Percentiles rank a stretch among this genome's conserved stretches.
Evolutionary conservation across 2,888 invertebrate species (phyloP).

Genomic region (Tribolium freemani): DNA sequence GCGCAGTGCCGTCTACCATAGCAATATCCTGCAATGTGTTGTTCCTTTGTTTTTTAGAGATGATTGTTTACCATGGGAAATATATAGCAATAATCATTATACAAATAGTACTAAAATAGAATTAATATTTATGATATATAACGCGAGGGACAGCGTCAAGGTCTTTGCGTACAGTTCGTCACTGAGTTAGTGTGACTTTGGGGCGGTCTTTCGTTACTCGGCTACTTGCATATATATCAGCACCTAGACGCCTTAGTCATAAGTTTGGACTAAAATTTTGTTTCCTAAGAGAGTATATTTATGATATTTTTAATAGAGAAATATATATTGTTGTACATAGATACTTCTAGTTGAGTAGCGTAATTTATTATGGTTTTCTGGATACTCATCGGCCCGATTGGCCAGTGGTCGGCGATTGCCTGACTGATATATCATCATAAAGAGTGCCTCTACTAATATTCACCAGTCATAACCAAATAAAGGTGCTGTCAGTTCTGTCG

Average conservation of each 20-base stretch:
- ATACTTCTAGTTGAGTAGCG: slow-evolving; percentile 59
- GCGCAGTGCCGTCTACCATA: slow-evolving; percentile 58
- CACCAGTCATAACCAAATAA: slow-evolving; percentile 30
- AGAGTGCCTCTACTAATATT: slow-evolving; percentile 74
- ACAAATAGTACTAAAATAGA: slow-evolving; percentile 60
- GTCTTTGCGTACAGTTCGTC: background rate
- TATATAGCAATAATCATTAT: slow-evolving; percentile 67
- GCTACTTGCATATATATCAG: slow-evolving; percentile 59
- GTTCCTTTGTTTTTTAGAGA: slow-evolving; percentile 60
- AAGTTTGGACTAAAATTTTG: slow-evolving; percentile 75
- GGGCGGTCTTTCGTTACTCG: slow-evolving; percentile 9
- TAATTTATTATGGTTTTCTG: slow-evolving; percentile 53
- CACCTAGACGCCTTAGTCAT: slow-evolving; percentile 69
- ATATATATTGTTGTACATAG: slow-evolving; percentile 69
- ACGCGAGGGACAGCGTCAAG: background rate
- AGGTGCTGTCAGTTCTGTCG: slow-evolving; percentile 35
- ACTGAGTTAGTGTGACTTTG: background rate
- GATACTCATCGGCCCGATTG: slow-evolving; percentile 48
- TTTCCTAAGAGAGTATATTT: slow-evolving; percentile 76
- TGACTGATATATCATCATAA: slow-evolving; percentile 72
- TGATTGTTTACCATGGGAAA: slow-evolving; percentile 64
- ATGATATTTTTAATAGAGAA: slow-evolving; percentile 70
- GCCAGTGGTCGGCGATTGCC: slow-evolving; percentile 63
- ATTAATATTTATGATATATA: slow-evolving; percentile 52
- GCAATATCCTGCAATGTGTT: slow-evolving; percentile 61